These are phyloP conservation scores for Callocephalon fimbriatum DNA, from an alignment of 2,113 vertebrate genomes.

Conservation along the genomic window DNA sequence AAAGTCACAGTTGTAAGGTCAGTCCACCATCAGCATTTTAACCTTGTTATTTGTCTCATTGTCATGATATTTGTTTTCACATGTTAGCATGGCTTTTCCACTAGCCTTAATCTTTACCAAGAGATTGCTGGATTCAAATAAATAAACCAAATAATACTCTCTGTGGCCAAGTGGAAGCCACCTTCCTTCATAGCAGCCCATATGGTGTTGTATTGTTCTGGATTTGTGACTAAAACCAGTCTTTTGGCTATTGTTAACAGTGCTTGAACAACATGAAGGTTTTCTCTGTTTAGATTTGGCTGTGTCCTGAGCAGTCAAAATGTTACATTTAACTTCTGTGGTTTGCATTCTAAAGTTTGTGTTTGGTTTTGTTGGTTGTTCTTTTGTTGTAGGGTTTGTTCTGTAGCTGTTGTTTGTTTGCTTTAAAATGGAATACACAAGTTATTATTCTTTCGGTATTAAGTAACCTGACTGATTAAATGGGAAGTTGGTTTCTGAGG, in stretches of 20 bases:
- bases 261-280: fast-evolving
- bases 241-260: not conserved
- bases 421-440: not conserved
- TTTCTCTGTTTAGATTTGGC: not conserved
- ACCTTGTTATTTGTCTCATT: not conserved
- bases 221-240: not conserved
- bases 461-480: not conserved
- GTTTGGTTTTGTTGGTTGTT: not conserved
- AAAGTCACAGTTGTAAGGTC: not conserved
- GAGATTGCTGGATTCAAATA: not conserved
- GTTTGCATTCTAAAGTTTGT: not conserved
- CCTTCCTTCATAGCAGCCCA: fast-evolving
- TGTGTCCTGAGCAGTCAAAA: not conserved
- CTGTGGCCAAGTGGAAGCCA: not conserved
- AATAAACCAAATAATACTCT: not conserved
- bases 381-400: not conserved
- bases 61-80: not conserved
- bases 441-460: not conserved
- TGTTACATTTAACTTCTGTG: not conserved
- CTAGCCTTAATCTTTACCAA: not conserved
- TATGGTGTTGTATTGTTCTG: not conserved
- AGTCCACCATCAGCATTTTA: not conserved
- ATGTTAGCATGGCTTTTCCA: not conserved
- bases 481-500: not conserved
- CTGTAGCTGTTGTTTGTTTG: not conserved